A percentile compares a stretch with the other conserved stretches of the same genome.
Conservation (phyloP, 2,113 vertebrate genomes). For the Indri indri region DNA sequence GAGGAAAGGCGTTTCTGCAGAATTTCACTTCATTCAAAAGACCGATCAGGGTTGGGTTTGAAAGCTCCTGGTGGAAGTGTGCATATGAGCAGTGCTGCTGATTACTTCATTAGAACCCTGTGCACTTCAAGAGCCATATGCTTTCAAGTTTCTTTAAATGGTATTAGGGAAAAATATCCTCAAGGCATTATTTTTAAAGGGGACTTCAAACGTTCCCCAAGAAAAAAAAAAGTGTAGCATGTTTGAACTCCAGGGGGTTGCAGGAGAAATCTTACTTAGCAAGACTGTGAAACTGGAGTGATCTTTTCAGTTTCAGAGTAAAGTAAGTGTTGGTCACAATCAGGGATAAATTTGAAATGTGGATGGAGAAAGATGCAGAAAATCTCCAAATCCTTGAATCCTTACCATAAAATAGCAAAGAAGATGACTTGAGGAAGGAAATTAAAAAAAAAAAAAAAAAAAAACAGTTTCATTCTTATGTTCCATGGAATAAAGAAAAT, state of each 20-base stretch:
- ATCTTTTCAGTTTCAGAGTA: conserved; percentile 76
- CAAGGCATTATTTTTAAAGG: conserved; percentile 87
- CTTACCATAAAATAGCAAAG: conserved; percentile 64
- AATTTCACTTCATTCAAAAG: conserved; percentile 66
- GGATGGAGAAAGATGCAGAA: conserved; percentile 70
- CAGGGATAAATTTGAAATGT: conserved; percentile 52
- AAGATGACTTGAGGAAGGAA: conserved; percentile 53
- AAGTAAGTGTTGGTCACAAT: conserved; percentile 70
- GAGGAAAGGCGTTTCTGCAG: conserved; percentile 48
- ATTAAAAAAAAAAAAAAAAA: background rate
- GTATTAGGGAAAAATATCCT: conserved; percentile 86
- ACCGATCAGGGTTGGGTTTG: conserved; percentile 52
- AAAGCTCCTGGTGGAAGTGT: conserved; percentile 65
- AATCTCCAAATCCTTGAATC: conserved; percentile 62
- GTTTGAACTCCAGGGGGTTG: conserved; percentile 81
- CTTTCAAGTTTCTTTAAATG: conserved; percentile 87
- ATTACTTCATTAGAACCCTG: conserved; percentile 83
- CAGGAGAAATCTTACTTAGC: conserved; percentile 71
- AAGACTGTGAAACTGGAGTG: conserved; percentile 72
- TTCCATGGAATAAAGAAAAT: background rate
- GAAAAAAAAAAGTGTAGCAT: conserved; percentile 69
- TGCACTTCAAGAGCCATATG: conserved; percentile 81
- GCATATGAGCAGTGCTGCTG: conserved; percentile 72
- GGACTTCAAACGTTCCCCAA: conserved; percentile 82
- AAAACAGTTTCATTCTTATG: background rate